These are phyloP conservation scores for Seriola rivoliana DNA, from an alignment of 2,113 vertebrate genomes.

Conservation along the genomic window DNA sequence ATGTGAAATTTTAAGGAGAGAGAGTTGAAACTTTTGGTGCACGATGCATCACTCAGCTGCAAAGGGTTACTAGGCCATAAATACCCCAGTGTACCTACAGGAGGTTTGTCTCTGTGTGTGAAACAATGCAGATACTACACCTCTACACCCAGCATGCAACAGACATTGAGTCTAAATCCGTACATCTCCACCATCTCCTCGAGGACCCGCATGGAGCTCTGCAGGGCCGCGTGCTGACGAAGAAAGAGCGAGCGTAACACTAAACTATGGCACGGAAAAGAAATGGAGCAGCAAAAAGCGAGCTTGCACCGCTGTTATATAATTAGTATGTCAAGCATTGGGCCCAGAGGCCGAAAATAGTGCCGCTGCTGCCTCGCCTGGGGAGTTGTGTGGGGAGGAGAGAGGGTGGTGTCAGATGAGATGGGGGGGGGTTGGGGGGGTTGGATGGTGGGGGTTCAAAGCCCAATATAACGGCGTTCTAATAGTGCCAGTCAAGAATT, in stretches of 20 bases:
- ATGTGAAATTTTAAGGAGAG: too few relatives aligned
- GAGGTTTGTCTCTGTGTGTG: not conserved
- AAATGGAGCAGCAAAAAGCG: slow-evolving; percentile 76
- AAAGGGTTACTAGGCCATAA: not conserved
- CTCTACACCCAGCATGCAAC: not conserved
- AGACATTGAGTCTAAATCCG: not conserved
- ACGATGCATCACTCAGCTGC: not conserved
- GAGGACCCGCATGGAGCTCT: slow-evolving; percentile 13
- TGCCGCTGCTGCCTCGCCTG: slow-evolving; percentile 29
- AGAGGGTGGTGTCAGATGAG: slow-evolving; percentile 48
- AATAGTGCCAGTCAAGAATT: slow-evolving; percentile 64
- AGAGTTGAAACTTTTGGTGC: too few relatives aligned
- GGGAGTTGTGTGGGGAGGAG: slow-evolving; percentile 21
- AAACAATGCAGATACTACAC: not conserved
- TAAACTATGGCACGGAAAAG: slow-evolving; percentile 78
- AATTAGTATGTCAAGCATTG: slow-evolving; percentile 73
- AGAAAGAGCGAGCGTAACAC: slow-evolving; percentile 42
- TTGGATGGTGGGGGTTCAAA: slow-evolving; percentile 21
- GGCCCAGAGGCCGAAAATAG: slow-evolving; percentile 73
- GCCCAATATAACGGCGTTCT: slow-evolving; percentile 43
- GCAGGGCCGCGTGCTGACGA: slow-evolving; percentile 41
- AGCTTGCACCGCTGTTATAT: slow-evolving; percentile 71
- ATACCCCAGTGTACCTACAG: not conserved
- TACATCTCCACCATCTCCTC: slow-evolving; percentile 14
- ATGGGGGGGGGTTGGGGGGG: slow-evolving; percentile 1